These are phyloP conservation scores for Ceratosolen fusciceps DNA, from an alignment of 1,140 invertebrate genomes.

Conservation along the genomic window DNA sequence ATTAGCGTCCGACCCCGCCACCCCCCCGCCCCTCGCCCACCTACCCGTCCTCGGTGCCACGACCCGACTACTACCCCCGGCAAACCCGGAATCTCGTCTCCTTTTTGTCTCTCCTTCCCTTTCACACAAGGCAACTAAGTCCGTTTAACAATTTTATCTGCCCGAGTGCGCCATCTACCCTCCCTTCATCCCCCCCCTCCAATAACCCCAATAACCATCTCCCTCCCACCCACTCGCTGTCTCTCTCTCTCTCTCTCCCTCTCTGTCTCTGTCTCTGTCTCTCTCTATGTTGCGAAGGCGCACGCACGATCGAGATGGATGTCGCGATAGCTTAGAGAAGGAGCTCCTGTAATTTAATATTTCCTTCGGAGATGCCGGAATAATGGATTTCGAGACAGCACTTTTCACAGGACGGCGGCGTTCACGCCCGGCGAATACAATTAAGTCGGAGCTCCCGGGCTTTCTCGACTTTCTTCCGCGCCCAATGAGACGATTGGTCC, in stretches of 20 bases:
- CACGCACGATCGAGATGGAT: constrained; percentile 3
- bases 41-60: no score
- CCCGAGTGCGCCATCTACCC: no score
- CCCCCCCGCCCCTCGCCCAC: no score
- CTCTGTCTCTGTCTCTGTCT: no score
- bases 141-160: constrained; percentile 39
- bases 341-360: constrained; percentile 35
- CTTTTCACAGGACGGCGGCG: neutral
- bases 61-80: neutral
- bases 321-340: constrained; percentile 12
- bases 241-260: no score
- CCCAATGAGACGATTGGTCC: no score
- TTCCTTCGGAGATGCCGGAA: neutral
- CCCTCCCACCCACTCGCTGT: no score
- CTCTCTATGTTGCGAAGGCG: no score
- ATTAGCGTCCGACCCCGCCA: constrained; percentile 54
- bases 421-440: neutral
- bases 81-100: constrained; percentile 7
- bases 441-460: neutral
- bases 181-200: no score
- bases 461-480: no score
- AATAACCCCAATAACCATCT: no score
- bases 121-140: constrained; percentile 14
- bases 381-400: constrained; percentile 18
- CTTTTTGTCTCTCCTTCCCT: constrained; percentile 27